Evolutionary conservation across 2,113 vertebrate genomes (phyloP).

Genomic region (Gila orcuttii): DNA sequence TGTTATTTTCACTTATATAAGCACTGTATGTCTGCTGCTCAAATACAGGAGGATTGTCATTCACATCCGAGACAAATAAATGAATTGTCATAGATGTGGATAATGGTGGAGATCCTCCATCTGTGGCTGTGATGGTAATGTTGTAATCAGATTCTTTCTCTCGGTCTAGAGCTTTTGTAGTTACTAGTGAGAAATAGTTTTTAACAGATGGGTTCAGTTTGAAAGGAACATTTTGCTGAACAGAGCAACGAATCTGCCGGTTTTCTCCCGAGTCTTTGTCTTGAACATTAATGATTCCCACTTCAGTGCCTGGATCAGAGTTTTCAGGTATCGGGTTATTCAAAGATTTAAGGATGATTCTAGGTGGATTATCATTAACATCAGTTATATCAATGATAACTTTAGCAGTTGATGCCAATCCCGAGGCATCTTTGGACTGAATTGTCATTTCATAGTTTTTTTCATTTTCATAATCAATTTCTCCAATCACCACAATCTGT

Average conservation of each 20-base stretch:
- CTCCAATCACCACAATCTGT: slow-evolving; percentile 65
- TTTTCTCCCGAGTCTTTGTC: slow-evolving; percentile 55
- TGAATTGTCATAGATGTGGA: not conserved
- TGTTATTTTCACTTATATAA: slow-evolving; percentile 58
- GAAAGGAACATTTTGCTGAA: slow-evolving; percentile 11
- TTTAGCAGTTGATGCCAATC: not conserved
- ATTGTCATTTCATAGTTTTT: not conserved
- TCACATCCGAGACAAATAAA: slow-evolving; percentile 44
- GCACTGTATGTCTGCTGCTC: slow-evolving; percentile 49
- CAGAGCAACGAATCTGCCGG: slow-evolving; percentile 28
- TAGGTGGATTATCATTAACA: not conserved
- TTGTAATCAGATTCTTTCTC: slow-evolving; percentile 60
- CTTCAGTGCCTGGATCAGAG: slow-evolving; percentile 1
- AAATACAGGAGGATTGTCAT: slow-evolving; percentile 58
- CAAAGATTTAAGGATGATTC: slow-evolving; percentile 34
- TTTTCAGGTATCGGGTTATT: slow-evolving; percentile 58
- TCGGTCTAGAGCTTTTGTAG: slow-evolving; percentile 9
- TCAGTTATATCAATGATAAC: not conserved
- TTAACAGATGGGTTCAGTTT: slow-evolving; percentile 7
- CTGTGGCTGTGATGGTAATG: slow-evolving; percentile 67
- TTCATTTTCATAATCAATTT: slow-evolving; percentile 75
- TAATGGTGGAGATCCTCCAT: slow-evolving; percentile 68
- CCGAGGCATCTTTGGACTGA: rapidly evolving
- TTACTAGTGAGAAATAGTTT: not conserved
- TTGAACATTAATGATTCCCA: slow-evolving; percentile 4